Evolutionary conservation across 2,888 invertebrate genomes (phyloP), one percentile per base, ranked within the genome.

Genomic region (Acanthosoma haemorrhoidale): DNA sequence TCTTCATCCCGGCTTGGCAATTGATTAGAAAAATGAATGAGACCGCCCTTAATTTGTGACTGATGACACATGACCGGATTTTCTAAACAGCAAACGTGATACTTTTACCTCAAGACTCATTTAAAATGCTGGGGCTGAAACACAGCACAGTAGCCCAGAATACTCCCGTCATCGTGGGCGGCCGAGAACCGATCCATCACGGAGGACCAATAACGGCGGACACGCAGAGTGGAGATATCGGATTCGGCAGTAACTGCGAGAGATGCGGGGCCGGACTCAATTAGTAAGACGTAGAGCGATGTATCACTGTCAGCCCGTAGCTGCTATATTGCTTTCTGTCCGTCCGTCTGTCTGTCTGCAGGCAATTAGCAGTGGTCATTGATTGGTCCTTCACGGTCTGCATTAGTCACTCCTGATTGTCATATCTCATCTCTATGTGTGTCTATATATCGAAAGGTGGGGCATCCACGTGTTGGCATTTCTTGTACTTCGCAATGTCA

Each of bases 241-340:
- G 9, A 58, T 16, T 31, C 58, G n/a, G n/a, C n/a, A n/a, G n/a
- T n/a, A n/a, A n/a, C n/a, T n/a, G 31, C 31, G 29, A 29, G 11
- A 15, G 58, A 32, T 3, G 59, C 59, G 16, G 16, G 13, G 59
- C 32, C 6, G 59, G 15, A 3, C 13, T 32, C 34, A 32, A 31
- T 34, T 32, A 59, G 59, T 11, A 34, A 31, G 34, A 9, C 31
- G 32, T 16, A 32, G 3, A 6, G 11, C 59, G 31, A 59, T 59
- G 59, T 59, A 34, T 59, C 59, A 59, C 59, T 59, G 59, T 59
- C 59, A 59, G 59, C 59, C 29, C 1, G 18, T 13, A 41, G n/a
- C n/a, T n/a, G n/a, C 4, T 51, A 51, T 51, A 51, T 51, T 51
- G 51, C n/a, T n/a, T n/a, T 32, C 32, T 32, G 32, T 32, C 51